Base-by-base conservation (phyloP, 2,888 invertebrate species). In the Nymphalis urticae region DNA sequence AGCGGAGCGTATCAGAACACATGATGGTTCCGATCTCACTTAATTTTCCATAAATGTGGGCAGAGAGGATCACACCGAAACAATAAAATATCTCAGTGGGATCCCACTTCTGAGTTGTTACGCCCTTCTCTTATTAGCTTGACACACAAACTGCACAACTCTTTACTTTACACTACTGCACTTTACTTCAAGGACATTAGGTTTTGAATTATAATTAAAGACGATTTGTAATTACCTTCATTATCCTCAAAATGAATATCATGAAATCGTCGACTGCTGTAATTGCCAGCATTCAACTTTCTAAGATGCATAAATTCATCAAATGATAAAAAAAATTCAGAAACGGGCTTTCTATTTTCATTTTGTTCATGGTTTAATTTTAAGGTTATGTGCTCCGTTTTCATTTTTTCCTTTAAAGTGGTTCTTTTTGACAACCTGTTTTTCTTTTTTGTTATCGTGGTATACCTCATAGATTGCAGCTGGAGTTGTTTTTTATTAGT, bases 301-400 rank as follows among this genome's bases (percentile, higher is more conserved):
- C 90, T 82, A 16, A 91, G 77, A 78, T 85, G 86, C 86, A 92
- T 85, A 73, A 92, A 76, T 75, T 92, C 91, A 71, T 92, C 89
- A 79, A 92, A 92, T 7, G 92, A 92, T 69, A 92, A 82, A 79
- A 86, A 90, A 76, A 87, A 91, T 78, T 91, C 92, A 36, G 88
- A 88, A 4, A 82, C 60, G 56, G 75, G 54, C 75, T 77, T 75
- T 24, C 72, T 71, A 48, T 74, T 72, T 13, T 60, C 66, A 47
- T 72, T 70, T 65, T 65, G 65, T 58, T 83, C 77, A 71, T 77
- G 76, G 42, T 75, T 73, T 13, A 58, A 19, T 72, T 74, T 77
- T 62, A 90, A 79, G 59, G 90, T 90, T 73, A 92, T 90, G 7
- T 84, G 75, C 79, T 91, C 91, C 24, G 86, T 86, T 58, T 70